phyloP scores from a whole-genome alignment of 2,797 vertebrate species.

The Naso thynnoides region DNA sequence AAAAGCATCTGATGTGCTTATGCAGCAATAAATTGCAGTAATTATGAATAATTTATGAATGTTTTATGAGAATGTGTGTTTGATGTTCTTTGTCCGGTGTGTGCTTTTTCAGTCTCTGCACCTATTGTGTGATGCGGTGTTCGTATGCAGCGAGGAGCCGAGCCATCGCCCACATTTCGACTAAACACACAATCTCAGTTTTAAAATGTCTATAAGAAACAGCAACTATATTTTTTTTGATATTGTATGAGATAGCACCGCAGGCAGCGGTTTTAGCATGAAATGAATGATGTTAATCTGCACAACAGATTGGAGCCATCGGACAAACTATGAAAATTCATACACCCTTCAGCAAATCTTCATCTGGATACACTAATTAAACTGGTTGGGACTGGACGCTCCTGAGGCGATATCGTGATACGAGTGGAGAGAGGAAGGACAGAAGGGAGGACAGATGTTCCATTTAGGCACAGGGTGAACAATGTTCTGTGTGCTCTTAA shows the following conservation, averaged over 20 bases:
- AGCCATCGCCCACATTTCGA: background rate
- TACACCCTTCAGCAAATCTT: background rate
- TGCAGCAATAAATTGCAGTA: conserved; percentile 1
- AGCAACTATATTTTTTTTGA: conserved; percentile 1
- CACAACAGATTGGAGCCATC: background rate
- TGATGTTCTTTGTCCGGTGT: conserved; percentile 10
- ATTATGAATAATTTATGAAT: conserved; percentile 4
- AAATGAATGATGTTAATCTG: conserved; percentile 3
- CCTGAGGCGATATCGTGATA: background rate
- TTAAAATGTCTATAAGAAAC: background rate
- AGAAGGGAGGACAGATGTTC: background rate
- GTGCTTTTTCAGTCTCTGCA: background rate
- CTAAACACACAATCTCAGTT: background rate
- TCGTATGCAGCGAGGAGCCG: background rate
- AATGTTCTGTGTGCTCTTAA: conserved; percentile 34
- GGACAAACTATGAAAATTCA: conserved; percentile 2
- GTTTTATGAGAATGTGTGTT: conserved; percentile 11
- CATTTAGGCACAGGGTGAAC: background rate
- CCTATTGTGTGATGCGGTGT: background rate
- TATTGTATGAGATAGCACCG: background rate
- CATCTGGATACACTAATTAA: conserved; percentile 7
- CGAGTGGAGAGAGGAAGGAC: background rate
- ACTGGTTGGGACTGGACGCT: background rate
- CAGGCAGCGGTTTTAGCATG: background rate
- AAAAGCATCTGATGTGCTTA: background rate